These are phyloP conservation scores for Zosterops borbonicus DNA, from an alignment of 2,113 vertebrate species.

Conservation along the genomic window DNA sequence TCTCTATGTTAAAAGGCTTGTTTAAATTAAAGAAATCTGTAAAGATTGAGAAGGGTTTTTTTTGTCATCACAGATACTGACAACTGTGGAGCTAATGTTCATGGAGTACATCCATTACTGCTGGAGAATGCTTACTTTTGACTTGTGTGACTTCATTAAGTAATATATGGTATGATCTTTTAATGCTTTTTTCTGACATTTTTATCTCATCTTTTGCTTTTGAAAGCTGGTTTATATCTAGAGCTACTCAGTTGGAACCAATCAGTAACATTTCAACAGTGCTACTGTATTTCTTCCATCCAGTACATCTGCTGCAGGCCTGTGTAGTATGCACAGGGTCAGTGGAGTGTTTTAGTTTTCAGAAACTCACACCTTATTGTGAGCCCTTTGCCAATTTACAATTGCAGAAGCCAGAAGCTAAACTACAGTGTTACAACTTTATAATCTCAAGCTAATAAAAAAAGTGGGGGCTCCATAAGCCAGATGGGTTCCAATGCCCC, in stretches of 20 bases:
- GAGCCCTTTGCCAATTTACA: slow-evolving; percentile 67
- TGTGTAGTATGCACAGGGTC: slow-evolving; percentile 28
- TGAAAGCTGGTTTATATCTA: slow-evolving; percentile 45
- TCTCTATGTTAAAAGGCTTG: slow-evolving; percentile 71
- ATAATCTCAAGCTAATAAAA: slow-evolving; percentile 62
- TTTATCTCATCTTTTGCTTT: slow-evolving; percentile 6
- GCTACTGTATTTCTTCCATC: slow-evolving; percentile 27
- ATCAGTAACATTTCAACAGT: slow-evolving; percentile 16
- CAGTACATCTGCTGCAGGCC: slow-evolving; percentile 57
- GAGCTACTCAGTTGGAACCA: slow-evolving; percentile 52
- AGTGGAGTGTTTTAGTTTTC: slow-evolving; percentile 50
- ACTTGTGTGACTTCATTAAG: slow-evolving; percentile 17
- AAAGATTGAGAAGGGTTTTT: slow-evolving; percentile 27
- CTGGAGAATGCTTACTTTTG: background rate
- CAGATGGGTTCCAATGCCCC: slow-evolving; percentile 70
- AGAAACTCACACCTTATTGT: slow-evolving; percentile 68
- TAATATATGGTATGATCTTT: slow-evolving; percentile 5
- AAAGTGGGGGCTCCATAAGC: slow-evolving; percentile 46
- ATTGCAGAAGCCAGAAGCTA: slow-evolving; percentile 71
- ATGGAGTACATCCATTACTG: background rate
- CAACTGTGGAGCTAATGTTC: background rate
- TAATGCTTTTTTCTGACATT: slow-evolving; percentile 3
- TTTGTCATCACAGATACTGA: slow-evolving; percentile 53
- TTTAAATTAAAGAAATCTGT: slow-evolving; percentile 77
- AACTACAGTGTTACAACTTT: slow-evolving; percentile 66